These are phyloP conservation scores for Acanthosepion esculentum DNA, from an alignment of 2,888 invertebrate genomes.

Conservation along the genomic window DNA sequence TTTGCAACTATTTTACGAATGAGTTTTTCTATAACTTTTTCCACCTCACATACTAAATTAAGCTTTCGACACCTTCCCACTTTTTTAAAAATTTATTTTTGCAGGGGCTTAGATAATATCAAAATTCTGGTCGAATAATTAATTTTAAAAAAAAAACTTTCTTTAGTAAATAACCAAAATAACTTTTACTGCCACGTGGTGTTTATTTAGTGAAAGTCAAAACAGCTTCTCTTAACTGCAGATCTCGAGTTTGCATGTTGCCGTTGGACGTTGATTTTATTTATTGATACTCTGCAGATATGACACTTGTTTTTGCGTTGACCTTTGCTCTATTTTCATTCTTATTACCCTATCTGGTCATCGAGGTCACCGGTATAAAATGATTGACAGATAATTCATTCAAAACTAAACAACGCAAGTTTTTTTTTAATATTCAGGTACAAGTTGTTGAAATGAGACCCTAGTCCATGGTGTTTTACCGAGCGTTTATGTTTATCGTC, in stretches of 20 bases:
- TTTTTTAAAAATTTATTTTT: too few species aligned
- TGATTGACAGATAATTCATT: background rate
- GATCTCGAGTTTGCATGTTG: background rate
- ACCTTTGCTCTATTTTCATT: background rate
- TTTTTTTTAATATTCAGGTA: background rate
- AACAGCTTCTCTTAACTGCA: background rate
- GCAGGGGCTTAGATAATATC: background rate
- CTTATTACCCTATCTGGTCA: background rate
- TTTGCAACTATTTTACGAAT: background rate
- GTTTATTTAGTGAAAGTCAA: background rate
- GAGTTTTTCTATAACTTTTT: background rate
- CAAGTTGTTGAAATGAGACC: too few species aligned
- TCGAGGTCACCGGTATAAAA: background rate
- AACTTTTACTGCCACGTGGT: background rate
- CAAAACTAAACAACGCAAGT: background rate
- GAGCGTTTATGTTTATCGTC: too few species aligned
- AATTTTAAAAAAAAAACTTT: too few species aligned
- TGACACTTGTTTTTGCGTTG: background rate
- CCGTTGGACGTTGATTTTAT: background rate
- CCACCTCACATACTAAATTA: background rate
- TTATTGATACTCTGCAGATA: background rate
- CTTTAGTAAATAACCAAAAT: too few species aligned
- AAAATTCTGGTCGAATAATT: too few species aligned
- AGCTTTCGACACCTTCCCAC: background rate
- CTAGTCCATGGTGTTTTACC: too few species aligned